A percentile compares a stretch with the other conserved stretches of the same genome.
Evolutionary conservation across 2,113 vertebrate species (phyloP).

Genomic region (Lophura nycthemera): DNA sequence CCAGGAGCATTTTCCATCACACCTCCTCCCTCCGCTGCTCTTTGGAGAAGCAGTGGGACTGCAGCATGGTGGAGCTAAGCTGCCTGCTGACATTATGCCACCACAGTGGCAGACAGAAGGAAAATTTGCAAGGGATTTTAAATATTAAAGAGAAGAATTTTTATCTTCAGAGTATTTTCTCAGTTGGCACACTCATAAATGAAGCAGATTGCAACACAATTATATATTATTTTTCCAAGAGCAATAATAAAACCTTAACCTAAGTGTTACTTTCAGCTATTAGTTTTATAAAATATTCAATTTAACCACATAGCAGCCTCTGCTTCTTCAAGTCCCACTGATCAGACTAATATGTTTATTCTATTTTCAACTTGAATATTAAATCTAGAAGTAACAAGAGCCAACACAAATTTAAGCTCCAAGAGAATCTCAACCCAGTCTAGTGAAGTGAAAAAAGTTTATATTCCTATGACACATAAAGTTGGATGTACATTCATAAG

Average conservation of each 20-base stretch:
- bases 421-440: not conserved
- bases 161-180: not conserved
- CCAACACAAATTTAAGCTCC: not conserved
- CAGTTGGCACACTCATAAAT: not conserved
- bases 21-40: too few relatives aligned
- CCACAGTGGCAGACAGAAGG: not conserved
- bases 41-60: too few relatives aligned
- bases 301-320: not conserved
- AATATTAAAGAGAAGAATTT: not conserved
- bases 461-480: not conserved
- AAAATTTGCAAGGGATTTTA: not conserved
- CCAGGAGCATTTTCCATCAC: not conserved
- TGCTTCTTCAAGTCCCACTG: not conserved
- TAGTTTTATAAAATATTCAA: not conserved
- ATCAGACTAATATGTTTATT: not conserved
- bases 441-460: not conserved
- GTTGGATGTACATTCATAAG: rapidly evolving
- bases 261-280: not conserved
- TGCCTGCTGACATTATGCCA: too few relatives aligned
- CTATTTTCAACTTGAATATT: not conserved
- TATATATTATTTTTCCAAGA: not conserved
- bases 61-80: too few relatives aligned
- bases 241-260: not conserved
- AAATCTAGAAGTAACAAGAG: not conserved
- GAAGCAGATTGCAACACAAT: not conserved